These are phyloP conservation scores for Drosophila tristis DNA, from an alignment of 1,140 invertebrate genomes.

Conservation along the genomic window DNA sequence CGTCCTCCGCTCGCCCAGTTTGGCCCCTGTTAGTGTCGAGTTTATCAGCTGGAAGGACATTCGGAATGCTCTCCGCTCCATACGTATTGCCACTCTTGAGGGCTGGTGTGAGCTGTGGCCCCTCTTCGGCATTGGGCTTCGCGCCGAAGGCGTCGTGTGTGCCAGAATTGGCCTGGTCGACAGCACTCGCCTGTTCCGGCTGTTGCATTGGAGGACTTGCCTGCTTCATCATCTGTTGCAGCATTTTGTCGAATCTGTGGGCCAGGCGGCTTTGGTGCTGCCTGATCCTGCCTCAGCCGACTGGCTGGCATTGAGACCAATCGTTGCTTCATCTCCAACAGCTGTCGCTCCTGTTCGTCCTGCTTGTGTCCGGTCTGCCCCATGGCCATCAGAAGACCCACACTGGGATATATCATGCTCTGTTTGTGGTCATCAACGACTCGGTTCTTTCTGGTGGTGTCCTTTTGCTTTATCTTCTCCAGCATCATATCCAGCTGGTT, in stretches of 20 bases:
- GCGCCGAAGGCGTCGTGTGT: not conserved
- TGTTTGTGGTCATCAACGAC: not conserved
- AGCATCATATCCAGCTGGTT: not conserved
- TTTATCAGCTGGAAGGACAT: slow-evolving; percentile 18
- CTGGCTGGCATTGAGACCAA: not conserved
- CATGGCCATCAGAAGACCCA: slow-evolving; percentile 14
- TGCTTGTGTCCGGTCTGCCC: not conserved
- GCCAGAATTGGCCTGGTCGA: not conserved
- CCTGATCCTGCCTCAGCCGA: not conserved
- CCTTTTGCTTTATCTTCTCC: not conserved
- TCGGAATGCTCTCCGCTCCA: not conserved
- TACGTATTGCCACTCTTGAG: slow-evolving; percentile 29
- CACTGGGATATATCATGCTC: not conserved
- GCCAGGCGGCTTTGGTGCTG: not conserved
- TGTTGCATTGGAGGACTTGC: slow-evolving; percentile 15
- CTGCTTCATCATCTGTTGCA: slow-evolving; percentile 45
- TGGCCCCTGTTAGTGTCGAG: slow-evolving; percentile 5
- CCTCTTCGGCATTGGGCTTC: not conserved
- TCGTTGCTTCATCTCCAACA: slow-evolving; percentile 20
- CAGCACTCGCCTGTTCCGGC: not conserved
- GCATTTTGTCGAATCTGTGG: slow-evolving; percentile 11
- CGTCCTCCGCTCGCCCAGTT: slow-evolving; percentile 16
- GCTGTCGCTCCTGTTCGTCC: not conserved
- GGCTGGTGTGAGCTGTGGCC: not conserved
- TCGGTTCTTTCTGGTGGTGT: not conserved